Base-by-base conservation (phyloP, 2,113 vertebrate genomes). In the Rhadina sibilatrix region DNA sequence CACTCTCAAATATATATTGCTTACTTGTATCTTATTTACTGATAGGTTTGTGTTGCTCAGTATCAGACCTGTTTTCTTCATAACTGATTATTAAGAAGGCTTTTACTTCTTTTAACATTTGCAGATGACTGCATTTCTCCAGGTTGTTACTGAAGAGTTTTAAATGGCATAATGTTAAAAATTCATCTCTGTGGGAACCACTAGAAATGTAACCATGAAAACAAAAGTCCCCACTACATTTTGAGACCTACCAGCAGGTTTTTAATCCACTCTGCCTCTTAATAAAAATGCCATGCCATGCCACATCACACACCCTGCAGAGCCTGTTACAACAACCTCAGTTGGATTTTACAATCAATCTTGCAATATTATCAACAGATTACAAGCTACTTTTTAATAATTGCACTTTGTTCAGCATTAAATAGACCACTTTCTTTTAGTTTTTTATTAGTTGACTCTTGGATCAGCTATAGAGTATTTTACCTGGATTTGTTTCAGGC, bases 181-280 rank as follows among this genome's bases (percentile, higher is more conserved):
- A 85, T 16, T 74, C 9, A n/a, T 83, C 54, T 85, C 81, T 52
- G 46, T 88, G 74, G 78, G 82, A 72, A 46, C 15, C 30, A n/a
- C 16, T 28, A 59, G 46, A 83, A 87, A 70, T 76, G 14, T 10
- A 90, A 61, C 57, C 33, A 59, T 64, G 54, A 64, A 75, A 94
- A 42, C 33, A 91, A 87, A 78, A 84, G 28, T 49, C 9, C 3
- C 4, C 9, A 33, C 71, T 87, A 54, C 6, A 9, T 38, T 86
- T 83, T 74, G 76, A 92, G 35, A 81, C 52, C 35, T 89, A 59
- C 27, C 15, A 61, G 31, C 8, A 74, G 72, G 12, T 72, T 82
- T 83, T 91, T 87, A 87, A 93, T 89, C 28, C 57, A 72, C 50
- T 95, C 83, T 87, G 25, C 33, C 19, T 96, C 74, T 80, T 91